A percentile compares a stretch with the other conserved stretches of the same genome.
phyloP scores from a whole-genome alignment of 2,113 vertebrate species.

The Progne subis region DNA sequence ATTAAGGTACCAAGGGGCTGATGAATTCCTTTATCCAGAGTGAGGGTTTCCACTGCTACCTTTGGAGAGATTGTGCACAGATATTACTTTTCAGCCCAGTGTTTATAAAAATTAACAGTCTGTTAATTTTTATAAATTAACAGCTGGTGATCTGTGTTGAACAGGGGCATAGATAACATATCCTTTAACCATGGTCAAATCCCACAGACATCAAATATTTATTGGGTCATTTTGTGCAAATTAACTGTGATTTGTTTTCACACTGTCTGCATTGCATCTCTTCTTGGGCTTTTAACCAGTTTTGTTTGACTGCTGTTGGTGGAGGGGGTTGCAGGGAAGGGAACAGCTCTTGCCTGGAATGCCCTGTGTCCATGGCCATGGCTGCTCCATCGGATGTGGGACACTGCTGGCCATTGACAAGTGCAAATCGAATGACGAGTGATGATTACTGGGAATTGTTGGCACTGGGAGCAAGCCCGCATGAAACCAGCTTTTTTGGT shows the following conservation, averaged over 20 bases:
- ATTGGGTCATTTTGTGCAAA: background rate
- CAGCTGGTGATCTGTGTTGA: background rate
- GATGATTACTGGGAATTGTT: background rate
- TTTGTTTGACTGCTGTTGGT: background rate
- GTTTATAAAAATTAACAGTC: background rate
- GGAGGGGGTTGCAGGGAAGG: background rate
- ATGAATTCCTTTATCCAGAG: background rate
- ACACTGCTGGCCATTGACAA: background rate
- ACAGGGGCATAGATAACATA: background rate
- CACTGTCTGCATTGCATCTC: rapidly evolving
- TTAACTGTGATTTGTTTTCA: background rate
- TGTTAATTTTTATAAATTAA: background rate
- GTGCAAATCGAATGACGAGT: background rate
- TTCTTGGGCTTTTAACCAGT: background rate
- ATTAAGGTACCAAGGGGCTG: background rate
- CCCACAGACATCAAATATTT: rapidly evolving
- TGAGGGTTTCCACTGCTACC: background rate
- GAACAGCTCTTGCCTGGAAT: background rate
- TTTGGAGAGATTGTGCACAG: background rate
- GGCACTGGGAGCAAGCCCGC: background rate
- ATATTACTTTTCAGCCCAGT: background rate
- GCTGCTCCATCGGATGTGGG: background rate
- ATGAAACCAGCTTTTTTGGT: background rate
- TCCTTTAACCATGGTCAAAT: background rate
- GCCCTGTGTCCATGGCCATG: background rate